Evolutionary conservation across 2,797 vertebrate genomes (phyloP).

Genomic region (Apogon talboti): DNA sequence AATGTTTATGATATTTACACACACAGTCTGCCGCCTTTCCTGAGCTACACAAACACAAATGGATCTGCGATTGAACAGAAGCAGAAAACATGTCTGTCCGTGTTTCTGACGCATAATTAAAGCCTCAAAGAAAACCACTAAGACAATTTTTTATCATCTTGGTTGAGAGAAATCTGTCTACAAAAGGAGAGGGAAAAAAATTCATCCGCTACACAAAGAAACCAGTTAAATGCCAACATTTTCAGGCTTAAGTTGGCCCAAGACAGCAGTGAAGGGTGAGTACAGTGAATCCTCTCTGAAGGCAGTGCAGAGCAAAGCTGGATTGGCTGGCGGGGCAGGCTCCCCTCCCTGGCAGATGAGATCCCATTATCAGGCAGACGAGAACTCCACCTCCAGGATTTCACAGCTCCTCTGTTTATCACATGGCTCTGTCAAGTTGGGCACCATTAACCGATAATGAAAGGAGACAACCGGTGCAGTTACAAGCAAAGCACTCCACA

Average conservation of each 20-base stretch:
- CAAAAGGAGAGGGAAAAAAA: neutral
- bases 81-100: slow-evolving; percentile 8
- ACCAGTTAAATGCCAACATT: slow-evolving; percentile 40
- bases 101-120: slow-evolving; percentile 3
- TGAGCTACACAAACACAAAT: slow-evolving; percentile 52
- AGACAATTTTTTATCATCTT: neutral
- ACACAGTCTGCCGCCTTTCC: slow-evolving; percentile 44
- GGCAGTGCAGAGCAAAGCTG: slow-evolving; percentile 64
- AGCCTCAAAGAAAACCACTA: neutral
- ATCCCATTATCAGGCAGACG: slow-evolving; percentile 84
- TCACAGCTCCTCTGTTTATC: slow-evolving; percentile 93
- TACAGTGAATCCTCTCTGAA: slow-evolving; percentile 67
- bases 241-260: slow-evolving; percentile 57
- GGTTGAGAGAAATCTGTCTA: neutral
- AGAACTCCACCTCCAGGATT: slow-evolving; percentile 92
- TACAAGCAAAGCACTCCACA: slow-evolving; percentile 90
- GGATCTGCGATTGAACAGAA: slow-evolving; percentile 31
- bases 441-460: slow-evolving; percentile 98
- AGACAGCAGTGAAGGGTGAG: slow-evolving; percentile 62
- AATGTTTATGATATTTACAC: slow-evolving; percentile 75
- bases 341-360: slow-evolving; percentile 79
- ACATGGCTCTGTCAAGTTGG: slow-evolving; percentile 94
- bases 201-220: slow-evolving; percentile 3
- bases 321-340: slow-evolving; percentile 70
- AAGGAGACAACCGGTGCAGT: slow-evolving; percentile 94